A percentile compares a stretch with the other conserved stretches of the same genome.
These are phyloP conservation scores for Rhinopithecus roxellana DNA, from an alignment of 2,113 vertebrate genomes.

Conservation along the genomic window DNA sequence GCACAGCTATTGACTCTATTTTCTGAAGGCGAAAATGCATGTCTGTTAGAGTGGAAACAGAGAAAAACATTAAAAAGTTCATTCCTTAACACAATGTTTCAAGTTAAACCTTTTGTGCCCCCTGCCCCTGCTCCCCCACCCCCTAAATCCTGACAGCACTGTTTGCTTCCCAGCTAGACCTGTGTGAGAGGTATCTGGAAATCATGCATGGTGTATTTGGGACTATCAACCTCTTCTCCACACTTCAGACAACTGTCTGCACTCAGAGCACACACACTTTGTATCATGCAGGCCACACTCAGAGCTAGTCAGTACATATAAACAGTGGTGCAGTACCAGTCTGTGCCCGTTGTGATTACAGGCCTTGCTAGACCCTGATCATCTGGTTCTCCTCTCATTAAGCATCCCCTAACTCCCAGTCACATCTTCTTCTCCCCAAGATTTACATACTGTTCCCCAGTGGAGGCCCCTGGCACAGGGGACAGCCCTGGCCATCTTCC, in stretches of 20 bases:
- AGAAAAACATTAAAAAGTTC: not conserved
- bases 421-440: not conserved
- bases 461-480: not conserved
- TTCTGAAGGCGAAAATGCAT: constrained; percentile 77
- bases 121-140: not conserved
- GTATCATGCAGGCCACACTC: not conserved
- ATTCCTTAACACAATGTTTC: constrained; percentile 32
- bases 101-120: constrained; percentile 18
- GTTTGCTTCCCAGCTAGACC: constrained; percentile 41
- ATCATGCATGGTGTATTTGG: constrained; percentile 71
- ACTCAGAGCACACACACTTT: constrained; percentile 26
- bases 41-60: not conserved
- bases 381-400: not conserved
- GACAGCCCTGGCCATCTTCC: not conserved
- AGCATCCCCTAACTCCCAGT: not conserved
- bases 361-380: not conserved
- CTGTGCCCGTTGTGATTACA: not conserved
- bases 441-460: not conserved
- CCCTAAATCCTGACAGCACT: not conserved
- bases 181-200: constrained; percentile 62
- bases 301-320: not conserved
- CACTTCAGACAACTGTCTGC: not conserved
- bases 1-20: constrained; percentile 87
- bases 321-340: not conserved
- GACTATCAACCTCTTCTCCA: not conserved